Conservation (phyloP, 1,140 invertebrate species). For the Olivierus martensii region DNA sequence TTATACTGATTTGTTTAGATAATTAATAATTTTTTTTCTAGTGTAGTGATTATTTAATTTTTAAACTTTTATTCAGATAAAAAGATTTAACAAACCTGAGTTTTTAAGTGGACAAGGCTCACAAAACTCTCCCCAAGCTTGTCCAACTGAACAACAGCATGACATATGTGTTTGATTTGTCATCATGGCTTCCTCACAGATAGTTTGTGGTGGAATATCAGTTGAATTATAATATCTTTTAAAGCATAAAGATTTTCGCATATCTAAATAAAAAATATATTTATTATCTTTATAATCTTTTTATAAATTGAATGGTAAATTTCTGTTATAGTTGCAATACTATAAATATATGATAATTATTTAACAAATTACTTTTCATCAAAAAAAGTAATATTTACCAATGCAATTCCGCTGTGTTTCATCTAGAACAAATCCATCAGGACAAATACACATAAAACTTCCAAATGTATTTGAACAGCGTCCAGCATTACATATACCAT, state of each 20-base stretch:
- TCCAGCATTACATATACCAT: constrained; percentile 60
- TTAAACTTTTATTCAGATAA: too few species aligned
- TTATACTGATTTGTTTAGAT: too few species aligned
- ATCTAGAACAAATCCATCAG: constrained; percentile 45
- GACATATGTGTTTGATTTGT: constrained; percentile 64
- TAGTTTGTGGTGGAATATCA: constrained; percentile 26
- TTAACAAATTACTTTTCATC: too few species aligned
- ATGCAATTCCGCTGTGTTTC: constrained; percentile 50
- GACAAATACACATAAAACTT: constrained; percentile 39
- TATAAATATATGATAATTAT: too few species aligned
- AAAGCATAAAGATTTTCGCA: constrained; percentile 68
- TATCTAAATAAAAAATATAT: constrained; percentile 43
- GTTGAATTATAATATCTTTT: constrained; percentile 42
- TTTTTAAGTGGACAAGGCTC: constrained; percentile 53
- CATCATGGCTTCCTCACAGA: constrained; percentile 55
- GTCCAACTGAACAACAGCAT: constrained; percentile 77
- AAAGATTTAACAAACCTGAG: constrained; percentile 40
- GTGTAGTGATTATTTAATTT: too few species aligned
- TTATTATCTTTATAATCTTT: neutral
- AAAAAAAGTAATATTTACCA: constrained; percentile 34
- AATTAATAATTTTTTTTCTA: too few species aligned
- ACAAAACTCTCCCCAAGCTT: constrained; percentile 68
- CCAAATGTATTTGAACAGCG: constrained; percentile 69
- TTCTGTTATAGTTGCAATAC: too few species aligned
- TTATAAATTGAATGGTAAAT: too few species aligned